These are phyloP conservation scores for Bombus pascuorum DNA, from an alignment of 1,140 invertebrate genomes.

Conservation along the genomic window DNA sequence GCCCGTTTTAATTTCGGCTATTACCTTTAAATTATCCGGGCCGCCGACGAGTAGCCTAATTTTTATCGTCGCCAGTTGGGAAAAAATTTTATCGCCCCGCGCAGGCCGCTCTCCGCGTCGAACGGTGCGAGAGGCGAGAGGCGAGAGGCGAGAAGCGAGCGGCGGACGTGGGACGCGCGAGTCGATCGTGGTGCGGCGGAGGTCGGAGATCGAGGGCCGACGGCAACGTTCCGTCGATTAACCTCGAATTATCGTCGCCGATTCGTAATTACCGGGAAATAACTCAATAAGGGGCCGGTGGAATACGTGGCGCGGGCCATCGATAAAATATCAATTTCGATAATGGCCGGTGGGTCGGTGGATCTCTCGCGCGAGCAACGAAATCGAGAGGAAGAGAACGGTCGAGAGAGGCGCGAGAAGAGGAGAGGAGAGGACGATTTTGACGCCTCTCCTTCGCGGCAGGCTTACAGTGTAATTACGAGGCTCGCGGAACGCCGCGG, in stretches of 20 bases:
- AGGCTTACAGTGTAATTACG: slow-evolving; percentile 80
- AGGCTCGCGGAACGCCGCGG: slow-evolving; percentile 81
- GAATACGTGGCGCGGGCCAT: slow-evolving; percentile 68
- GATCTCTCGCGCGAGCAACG: slow-evolving; percentile 35
- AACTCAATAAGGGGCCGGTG: slow-evolving; percentile 77
- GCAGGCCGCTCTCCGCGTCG: neutral
- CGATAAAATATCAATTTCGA: slow-evolving; percentile 83
- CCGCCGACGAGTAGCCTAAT: slow-evolving; percentile 45
- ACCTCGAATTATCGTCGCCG: slow-evolving; percentile 77
- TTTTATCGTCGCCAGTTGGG: slow-evolving; percentile 19
- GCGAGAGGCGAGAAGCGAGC: neutral
- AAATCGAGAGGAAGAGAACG: slow-evolving; percentile 15
- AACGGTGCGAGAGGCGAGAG: neutral
- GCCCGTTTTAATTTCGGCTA: slow-evolving; percentile 44
- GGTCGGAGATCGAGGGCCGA: slow-evolving; percentile 22
- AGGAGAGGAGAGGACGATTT: slow-evolving; percentile 65
- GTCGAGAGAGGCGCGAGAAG: slow-evolving; percentile 9
- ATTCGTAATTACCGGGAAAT: slow-evolving; percentile 80
- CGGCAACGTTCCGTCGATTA: slow-evolving; percentile 52
- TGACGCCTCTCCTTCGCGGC: slow-evolving; percentile 75
- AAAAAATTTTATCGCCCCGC: slow-evolving; percentile 7
- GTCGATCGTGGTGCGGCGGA: neutral
- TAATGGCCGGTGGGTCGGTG: slow-evolving; percentile 75
- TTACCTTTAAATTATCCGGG: slow-evolving; percentile 70
- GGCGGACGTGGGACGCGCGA: neutral